Conservation (phyloP, 2,113 vertebrate species). For the Anhinga anhinga region DNA sequence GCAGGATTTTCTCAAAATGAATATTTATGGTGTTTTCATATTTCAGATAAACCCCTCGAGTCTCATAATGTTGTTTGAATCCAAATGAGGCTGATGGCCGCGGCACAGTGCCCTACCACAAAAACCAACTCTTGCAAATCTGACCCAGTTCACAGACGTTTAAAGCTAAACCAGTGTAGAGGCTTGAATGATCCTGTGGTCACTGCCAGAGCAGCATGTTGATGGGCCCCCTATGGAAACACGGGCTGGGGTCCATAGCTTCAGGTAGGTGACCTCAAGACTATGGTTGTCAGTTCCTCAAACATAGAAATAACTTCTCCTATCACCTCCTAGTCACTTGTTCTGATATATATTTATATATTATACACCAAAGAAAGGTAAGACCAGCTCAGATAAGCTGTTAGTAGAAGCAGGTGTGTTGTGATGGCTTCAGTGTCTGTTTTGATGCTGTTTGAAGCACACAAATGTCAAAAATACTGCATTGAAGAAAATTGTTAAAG, state of each 20-base stretch:
- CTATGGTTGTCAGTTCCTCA: not conserved
- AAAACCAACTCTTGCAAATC: conserved; percentile 20
- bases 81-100: conserved; percentile 28
- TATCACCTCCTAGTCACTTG: not conserved
- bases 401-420: not conserved
- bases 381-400: not conserved
- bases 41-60: conserved; percentile 42
- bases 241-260: not conserved
- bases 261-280: not conserved
- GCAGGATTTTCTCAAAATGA: conserved; percentile 39
- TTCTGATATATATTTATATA: not conserved
- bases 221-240: not conserved
- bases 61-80: conserved; percentile 32
- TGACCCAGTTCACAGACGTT: not conserved
- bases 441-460: not conserved
- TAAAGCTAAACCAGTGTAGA: not conserved
- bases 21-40: conserved; percentile 52
- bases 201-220: not conserved
- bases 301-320: not conserved
- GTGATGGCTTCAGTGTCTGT: not conserved
- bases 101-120: conserved; percentile 20
- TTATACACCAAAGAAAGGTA: not conserved
- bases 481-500: not conserved
- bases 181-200: not conserved
- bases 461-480: not conserved